phyloP scores from a whole-genome alignment of 2,888 invertebrate species.

The Cataglyphis altisquamis region DNA sequence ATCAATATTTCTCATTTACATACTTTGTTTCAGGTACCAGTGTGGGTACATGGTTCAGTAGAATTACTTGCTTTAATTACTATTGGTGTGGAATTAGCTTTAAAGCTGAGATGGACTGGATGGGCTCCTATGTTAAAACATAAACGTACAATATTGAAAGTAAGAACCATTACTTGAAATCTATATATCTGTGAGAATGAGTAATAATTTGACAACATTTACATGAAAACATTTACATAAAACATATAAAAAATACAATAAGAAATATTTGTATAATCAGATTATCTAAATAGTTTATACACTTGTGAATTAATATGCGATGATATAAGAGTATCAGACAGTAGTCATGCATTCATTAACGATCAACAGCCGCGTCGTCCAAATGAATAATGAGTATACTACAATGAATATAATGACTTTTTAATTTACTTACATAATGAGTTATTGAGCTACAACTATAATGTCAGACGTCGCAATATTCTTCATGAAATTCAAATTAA shows the following conservation, averaged over 20 bases:
- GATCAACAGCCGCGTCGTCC: constrained; percentile 4
- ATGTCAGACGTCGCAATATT: constrained; percentile 19
- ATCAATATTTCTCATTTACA: constrained; percentile 13
- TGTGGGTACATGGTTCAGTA: constrained; percentile 93
- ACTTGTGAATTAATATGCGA: constrained; percentile 60
- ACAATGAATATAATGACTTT: constrained; percentile 35
- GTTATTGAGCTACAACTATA: constrained; percentile 8
- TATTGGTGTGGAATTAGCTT: constrained; percentile 92
- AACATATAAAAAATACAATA: neutral
- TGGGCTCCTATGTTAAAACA: constrained; percentile 94
- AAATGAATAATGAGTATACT: constrained; percentile 19
- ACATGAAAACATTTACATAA: neutral
- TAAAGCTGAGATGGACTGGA: constrained; percentile 95
- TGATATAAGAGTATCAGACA: constrained; percentile 51
- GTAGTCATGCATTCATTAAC: constrained; percentile 28
- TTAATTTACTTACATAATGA: constrained; percentile 51
- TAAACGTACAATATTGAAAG: constrained; percentile 95
- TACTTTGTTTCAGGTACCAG: constrained; percentile 88
- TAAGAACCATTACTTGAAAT: constrained; percentile 82
- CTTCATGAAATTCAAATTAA: constrained; percentile 36
- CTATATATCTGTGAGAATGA: neutral
- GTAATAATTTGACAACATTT: neutral
- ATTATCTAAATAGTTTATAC: constrained; percentile 20
- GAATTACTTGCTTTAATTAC: constrained; percentile 92
- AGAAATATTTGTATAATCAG: constrained; percentile 29